Conservation (phyloP, 2,797 vertebrate genomes). For the Psittacula echo region DNA sequence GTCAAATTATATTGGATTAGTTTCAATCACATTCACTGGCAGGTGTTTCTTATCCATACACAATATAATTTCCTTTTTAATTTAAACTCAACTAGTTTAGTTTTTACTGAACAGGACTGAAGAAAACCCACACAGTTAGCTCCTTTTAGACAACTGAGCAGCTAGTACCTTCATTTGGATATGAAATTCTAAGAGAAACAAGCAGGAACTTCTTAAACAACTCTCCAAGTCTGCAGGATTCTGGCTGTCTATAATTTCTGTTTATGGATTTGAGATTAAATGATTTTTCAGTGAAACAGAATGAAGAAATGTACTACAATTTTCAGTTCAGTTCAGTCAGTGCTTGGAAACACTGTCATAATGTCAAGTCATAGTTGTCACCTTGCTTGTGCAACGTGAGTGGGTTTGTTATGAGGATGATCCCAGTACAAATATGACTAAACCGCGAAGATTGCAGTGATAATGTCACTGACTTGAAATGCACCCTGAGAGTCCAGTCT, state of each 20-base stretch:
- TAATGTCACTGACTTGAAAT: not conserved
- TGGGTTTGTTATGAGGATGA: not conserved
- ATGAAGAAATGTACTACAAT: not conserved
- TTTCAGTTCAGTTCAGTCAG: not conserved
- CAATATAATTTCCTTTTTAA: not conserved
- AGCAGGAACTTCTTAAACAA: not conserved
- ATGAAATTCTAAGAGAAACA: not conserved
- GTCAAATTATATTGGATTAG: not conserved
- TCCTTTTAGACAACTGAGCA: not conserved
- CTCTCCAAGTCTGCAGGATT: not conserved
- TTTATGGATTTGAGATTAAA: not conserved
- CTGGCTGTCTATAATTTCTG: not conserved
- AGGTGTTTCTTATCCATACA: not conserved
- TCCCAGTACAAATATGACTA: not conserved
- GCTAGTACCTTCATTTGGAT: not conserved
- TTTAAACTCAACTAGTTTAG: not conserved
- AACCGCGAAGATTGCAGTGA: not conserved
- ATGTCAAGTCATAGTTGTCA: not conserved
- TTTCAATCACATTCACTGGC: not conserved
- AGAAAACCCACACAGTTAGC: not conserved
- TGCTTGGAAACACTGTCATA: not conserved
- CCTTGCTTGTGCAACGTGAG: not conserved
- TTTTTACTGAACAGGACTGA: not conserved
- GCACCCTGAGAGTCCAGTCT: not conserved
- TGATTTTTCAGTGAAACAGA: not conserved